Base-by-base conservation (phyloP, 1,140 invertebrate genomes). In the Helicoverpa armigera region DNA sequence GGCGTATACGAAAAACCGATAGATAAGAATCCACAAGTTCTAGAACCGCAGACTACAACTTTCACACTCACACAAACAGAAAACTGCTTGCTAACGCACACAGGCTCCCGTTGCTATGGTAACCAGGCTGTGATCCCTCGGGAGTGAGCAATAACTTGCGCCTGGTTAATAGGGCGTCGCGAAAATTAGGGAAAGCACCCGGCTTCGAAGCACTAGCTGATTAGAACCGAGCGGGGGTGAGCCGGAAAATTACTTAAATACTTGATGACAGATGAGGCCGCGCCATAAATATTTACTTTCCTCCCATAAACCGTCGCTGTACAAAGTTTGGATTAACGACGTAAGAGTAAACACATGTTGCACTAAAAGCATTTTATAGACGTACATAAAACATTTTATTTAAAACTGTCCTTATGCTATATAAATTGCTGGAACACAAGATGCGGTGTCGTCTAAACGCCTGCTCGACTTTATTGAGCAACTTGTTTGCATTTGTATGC, bases 171-270 rank as follows among this genome's bases (percentile, higher is more conserved):
- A 91, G 88, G 89, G 88, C 90, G 91, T 90, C 90, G 87, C 86
- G 87, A 87, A 92, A 93, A 91, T 91, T 91, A 91, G 86, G 89
- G 82, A 89, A 91, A 92, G 85, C 88, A 89, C 81, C 85, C 88
- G 77, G 79, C 81, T 79, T 86, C 83, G 82, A 80, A 90, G 87
- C 87, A 88, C 88, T 88, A 87, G 84, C 84, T 89, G 91, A 93
- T 94, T 91, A 92, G 86, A 81, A 87, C 83, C 77, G 83, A 86
- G 83, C 80, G 83, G 80, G 84, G 72, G 82, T 85, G 88, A 90
- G 82, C 80, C 83, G 86, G 88, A 87, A 91, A 93, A 93, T 92
- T 91, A 87, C 89, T 89, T 91, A 92, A 92, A 91, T 88, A 92
- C 91, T 89, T 88, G 85, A 92, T 87, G 89, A 89, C 85, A 87